A percentile compares a stretch with the other conserved stretches of the same genome.
Conservation (phyloP, 2,797 vertebrate genomes). For the Fistularia commersonii region DNA sequence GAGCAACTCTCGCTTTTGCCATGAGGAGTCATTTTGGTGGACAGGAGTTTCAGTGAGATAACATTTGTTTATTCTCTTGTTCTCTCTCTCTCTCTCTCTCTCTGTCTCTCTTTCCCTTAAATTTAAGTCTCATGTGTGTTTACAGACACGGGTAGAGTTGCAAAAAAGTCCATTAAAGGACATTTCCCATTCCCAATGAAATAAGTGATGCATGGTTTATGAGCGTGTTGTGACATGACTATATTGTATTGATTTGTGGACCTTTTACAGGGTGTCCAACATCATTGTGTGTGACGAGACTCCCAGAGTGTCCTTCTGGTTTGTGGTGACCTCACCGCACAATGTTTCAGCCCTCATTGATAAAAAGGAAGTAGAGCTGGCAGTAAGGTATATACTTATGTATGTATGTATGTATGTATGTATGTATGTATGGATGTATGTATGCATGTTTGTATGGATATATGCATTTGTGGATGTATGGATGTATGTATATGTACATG, state of each 20-base stretch:
- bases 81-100: no score
- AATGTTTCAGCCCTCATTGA: background rate
- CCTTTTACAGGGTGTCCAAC: slow-evolving; percentile 59
- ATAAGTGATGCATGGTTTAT: slow-evolving; percentile 13
- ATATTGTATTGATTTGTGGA: slow-evolving; percentile 17
- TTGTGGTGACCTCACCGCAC: slow-evolving; percentile 60
- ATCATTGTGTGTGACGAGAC: slow-evolving; percentile 65
- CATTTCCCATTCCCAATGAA: background rate
- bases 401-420: no score
- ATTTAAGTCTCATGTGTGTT: background rate
- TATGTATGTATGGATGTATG: no score
- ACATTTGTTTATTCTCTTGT: background rate
- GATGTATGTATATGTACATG: no score
- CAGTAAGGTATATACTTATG: slow-evolving; percentile 61
- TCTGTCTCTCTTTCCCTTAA: no score
- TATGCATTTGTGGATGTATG: no score
- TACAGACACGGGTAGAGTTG: background rate
- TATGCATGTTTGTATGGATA: no score
- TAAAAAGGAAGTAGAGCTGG: slow-evolving; percentile 48
- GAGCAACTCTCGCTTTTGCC: slow-evolving; percentile 85
- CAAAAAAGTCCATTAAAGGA: background rate
- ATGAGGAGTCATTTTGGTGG: slow-evolving; percentile 76
- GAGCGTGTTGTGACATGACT: slow-evolving; percentile 3
- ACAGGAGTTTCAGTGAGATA: slow-evolving; percentile 80
- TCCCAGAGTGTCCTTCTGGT: slow-evolving; percentile 74